Evolutionary conservation across 2,113 vertebrate species (phyloP), one percentile per base, ranked within the genome.

Genomic region (Gymnocephalus cernua): DNA sequence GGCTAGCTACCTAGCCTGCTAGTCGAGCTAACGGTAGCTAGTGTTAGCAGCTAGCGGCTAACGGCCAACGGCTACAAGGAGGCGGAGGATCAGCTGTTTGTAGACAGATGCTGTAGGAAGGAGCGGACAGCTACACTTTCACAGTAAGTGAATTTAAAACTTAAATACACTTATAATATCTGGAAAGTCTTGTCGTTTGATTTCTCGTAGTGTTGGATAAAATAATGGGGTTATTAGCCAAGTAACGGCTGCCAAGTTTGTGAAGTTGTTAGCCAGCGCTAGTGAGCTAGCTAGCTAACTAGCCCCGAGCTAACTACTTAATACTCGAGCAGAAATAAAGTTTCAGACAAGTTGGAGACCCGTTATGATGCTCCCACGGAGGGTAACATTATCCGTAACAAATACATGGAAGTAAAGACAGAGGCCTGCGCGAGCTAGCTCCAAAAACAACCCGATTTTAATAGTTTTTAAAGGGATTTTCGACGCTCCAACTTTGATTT

Each of bases 21-120:
- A 81, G 74, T 9, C 47, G 51, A 79, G 72, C 69, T 82, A 64
- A 14, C 75, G 76, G 57, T 86, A 85, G 83, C 80, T 45, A 72
- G 83, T 21, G 76, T 72, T 86, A 83, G 61, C 79, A 72, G 92
- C 85, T 93, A 93, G 88, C 91, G 74, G 92, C 92, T 32, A 32
- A 32, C 32, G n/a, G n/a, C n/a, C 93, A 93, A 84, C 89, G 58
- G 86, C 84, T 89, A 79, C 48, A 54, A 19, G 67, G 79, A 88
- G 87, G 80, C 75, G 79, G 74, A 83, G 89, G 85, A 93, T 92
- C 93, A 92, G 92, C 93, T 94, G 93, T 93, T 93, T 70, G 59
- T 54, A 71, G 80, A 83, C 89, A 90, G 92, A 92, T 91, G 90
- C 91, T 83, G 74, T 88, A 91, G 82, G 72, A 86, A 74, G 68